Evolutionary conservation across 2,888 invertebrate genomes (phyloP), one percentile per base, ranked within the genome.

Genomic region (Eudasyphora cyanicolor): DNA sequence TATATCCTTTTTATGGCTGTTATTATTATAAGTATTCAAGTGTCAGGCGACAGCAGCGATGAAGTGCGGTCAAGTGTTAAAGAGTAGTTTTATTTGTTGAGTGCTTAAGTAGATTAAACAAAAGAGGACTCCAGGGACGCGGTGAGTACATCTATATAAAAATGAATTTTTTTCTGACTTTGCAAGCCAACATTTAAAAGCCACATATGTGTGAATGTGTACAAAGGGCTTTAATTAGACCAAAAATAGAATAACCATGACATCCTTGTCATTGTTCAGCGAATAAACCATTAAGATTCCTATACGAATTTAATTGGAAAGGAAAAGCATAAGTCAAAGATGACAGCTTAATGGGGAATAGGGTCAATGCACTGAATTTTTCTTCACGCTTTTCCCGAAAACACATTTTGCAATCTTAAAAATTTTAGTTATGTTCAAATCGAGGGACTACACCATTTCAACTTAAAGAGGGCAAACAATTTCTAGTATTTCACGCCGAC

Each of bases 101-200:
- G 82, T 76, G 76, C 76, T 82, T 82, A 82, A 79, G 76, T 73
- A 76, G 79, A 76, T 82, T 82, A 82, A 76, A 82, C 17, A 73
- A 73, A 76, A 67, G 57, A 21, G 24, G 57, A 57, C 57, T 57
- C 14, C 21, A 60, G 29, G 12, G 10, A 38, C 38, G 14, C 32
- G n/a, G 54, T 42, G 35, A 32, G 7, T 32, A 32, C 32, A 45
- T n/a, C 5, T 38, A 38, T 38, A 12, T 2, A n/a, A 45, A 4
- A 38, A 45, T 45, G 14, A 38, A n/a, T n/a, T 45, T 12, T 14
- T 45, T n/a, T 45, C 45, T 45, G 2, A 45, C 4, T 45, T 45
- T 45, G 3, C n/a, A 12, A 8, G 32, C 4, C 4, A 32, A 32
- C 8, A 6, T 32, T 32, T 6, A 8, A 32, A 32, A 32, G 32